Percentiles rank a stretch among this genome's conserved stretches.
These are phyloP conservation scores for Prunella fulvescens DNA, from an alignment of 2,113 vertebrate species.

Conservation along the genomic window DNA sequence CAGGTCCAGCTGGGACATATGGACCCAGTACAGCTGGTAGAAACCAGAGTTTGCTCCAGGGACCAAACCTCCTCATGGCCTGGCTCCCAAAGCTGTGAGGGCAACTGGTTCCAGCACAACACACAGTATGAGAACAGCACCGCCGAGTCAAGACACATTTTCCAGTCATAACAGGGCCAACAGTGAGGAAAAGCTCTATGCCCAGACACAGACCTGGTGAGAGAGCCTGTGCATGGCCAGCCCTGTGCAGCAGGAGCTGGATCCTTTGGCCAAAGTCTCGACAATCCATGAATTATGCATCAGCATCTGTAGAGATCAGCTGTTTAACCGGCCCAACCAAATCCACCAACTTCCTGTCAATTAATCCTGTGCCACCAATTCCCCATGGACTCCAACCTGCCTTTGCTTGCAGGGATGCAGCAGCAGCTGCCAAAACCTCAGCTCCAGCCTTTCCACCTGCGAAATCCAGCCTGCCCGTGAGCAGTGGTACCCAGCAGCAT, in stretches of 20 bases:
- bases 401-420: not conserved
- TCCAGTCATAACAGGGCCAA: not conserved
- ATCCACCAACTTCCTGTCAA: not conserved
- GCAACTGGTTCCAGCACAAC: not conserved
- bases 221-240: not conserved
- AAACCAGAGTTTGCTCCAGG: not conserved
- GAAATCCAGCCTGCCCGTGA: not conserved
- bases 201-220: not conserved
- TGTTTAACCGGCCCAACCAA: not conserved
- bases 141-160: accelerated
- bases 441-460: not conserved
- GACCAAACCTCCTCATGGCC: not conserved
- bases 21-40: accelerated
- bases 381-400: not conserved
- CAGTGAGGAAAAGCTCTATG: accelerated
- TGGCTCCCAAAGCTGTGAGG: not conserved
- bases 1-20: not conserved
- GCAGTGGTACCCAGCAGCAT: not conserved
- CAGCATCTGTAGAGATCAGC: not conserved
- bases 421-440: not conserved
- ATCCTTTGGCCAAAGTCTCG: not conserved
- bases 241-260: not conserved
- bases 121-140: not conserved
- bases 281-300: not conserved
- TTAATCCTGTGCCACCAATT: not conserved